Conservation (phyloP, 2,797 vertebrate genomes). For the Sebastes hubbsi region DNA sequence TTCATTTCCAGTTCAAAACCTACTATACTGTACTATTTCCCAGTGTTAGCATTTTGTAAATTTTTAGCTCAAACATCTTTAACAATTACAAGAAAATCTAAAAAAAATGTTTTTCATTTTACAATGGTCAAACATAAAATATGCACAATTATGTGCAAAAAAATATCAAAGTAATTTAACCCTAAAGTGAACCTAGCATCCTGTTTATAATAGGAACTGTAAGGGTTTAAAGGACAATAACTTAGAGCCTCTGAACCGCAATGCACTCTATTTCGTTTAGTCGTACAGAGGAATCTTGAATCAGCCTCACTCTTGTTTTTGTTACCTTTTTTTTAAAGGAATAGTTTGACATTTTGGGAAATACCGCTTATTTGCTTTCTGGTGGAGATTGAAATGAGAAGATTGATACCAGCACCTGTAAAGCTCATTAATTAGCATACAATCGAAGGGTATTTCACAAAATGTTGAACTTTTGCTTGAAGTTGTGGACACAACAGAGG, state of each 20-base stretch:
- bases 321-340: neutral
- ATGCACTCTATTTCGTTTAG: too few species aligned
- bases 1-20: conserved; percentile 45
- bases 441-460: neutral
- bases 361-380: neutral
- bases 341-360: neutral
- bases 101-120: conserved; percentile 23
- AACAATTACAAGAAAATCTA: conserved; percentile 13
- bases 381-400: neutral
- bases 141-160: conserved; percentile 67
- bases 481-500: neutral
- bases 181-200: conserved; percentile 6
- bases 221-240: neutral
- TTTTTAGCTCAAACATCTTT: conserved; percentile 1
- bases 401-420: neutral
- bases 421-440: neutral
- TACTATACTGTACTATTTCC: conserved; percentile 22
- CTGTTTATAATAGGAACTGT: neutral
- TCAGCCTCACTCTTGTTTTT: neutral
- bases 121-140: conserved; percentile 21
- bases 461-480: neutral
- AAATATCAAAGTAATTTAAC: neutral
- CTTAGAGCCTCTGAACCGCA: neutral
- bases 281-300: neutral
- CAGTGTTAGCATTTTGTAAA: conserved; percentile 54